Conservation (phyloP, 2,797 vertebrate genomes). For the Phataginus tetradactyla region DNA sequence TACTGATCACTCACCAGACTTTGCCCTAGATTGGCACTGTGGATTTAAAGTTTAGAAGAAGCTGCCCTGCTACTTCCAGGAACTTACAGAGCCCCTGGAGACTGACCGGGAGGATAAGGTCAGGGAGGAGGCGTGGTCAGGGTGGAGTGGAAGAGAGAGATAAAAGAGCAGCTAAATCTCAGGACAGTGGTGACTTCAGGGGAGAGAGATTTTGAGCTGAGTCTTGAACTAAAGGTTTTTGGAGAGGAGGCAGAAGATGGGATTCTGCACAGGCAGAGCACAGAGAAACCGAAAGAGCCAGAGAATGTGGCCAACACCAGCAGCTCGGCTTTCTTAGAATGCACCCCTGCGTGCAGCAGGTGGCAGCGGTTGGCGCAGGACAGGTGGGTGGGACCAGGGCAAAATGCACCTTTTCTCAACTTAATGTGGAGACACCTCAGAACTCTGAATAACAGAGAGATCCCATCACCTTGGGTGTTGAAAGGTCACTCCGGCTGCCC, state of each 20-base stretch:
- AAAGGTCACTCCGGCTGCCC: not conserved
- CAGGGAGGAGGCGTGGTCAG: not conserved
- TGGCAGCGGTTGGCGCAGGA: not conserved
- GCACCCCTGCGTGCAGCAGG: not conserved
- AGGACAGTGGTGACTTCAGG: not conserved
- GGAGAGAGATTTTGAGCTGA: not conserved
- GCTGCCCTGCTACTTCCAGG: not conserved
- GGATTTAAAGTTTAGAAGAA: not conserved
- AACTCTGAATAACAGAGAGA: not conserved
- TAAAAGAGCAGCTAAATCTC: not conserved
- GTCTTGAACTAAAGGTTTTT: not conserved
- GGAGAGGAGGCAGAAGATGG: not conserved
- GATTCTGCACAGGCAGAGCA: not conserved
- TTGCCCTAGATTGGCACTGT: not conserved
- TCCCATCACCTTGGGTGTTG: too few species aligned
- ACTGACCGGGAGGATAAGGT: not conserved
- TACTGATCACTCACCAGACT: not conserved
- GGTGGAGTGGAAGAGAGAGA: not conserved
- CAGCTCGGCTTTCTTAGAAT: not conserved
- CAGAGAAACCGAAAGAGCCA: not conserved
- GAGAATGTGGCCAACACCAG: not conserved
- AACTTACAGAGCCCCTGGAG: not conserved
- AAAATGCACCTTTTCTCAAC: accelerated
- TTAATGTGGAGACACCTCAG: not conserved
- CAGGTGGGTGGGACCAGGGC: not conserved